Base-by-base conservation (phyloP, 2,888 invertebrate genomes). In the Eumerus sabulonum region DNA sequence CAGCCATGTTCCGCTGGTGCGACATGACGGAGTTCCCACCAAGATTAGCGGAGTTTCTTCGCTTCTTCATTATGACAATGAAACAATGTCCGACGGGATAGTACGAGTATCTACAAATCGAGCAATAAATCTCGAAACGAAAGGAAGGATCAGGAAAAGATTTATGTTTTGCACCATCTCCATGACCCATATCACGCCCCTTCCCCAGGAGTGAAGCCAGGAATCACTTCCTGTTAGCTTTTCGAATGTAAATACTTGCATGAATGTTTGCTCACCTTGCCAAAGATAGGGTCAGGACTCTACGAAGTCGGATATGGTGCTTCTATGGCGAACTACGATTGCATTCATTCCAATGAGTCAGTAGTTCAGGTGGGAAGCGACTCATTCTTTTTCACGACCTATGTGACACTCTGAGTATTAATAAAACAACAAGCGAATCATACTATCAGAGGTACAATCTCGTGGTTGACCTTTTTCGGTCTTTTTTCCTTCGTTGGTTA, bases 1-100 rank as follows among this genome's bases (percentile, higher is more conserved):
- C 66, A 47, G 59, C 45, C 27, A 27, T 7, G 7, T 27, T 27
- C 27, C 27, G 27, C 7, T 27, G 27, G 27, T 7, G 27, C 27
- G 2, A 42, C 48, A 48, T 18, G 42, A 48, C 59, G 36, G 1
- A 12, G 18, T 53, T 57, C 54, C 63, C 57, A 48, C 36, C 51
- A 70, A 63, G 70, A 63, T 76, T 70, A 70, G 57, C 63, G 57
- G 71, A 42, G 48, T 59, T 47, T 59, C 56, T 57, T 51, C 44
- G 48, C 53, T 47, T 59, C 56, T 57, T 51, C 44, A 63, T 53
- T 36, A 51, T 45, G 51, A 17, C 66, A 57, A 44, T 50, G 57
- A 57, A 27, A 27, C n/a, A n/a, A n/a, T n/a, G n/a, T n/a, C n/a
- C n/a, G n/a, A n/a, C 27, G 3, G 27, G 7, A 27, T 7, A 27